Percentiles rank a stretch among this genome's conserved stretches.
These are phyloP conservation scores for Syndactyla subalaris DNA, from an alignment of 2,797 vertebrate species.

Conservation along the genomic window DNA sequence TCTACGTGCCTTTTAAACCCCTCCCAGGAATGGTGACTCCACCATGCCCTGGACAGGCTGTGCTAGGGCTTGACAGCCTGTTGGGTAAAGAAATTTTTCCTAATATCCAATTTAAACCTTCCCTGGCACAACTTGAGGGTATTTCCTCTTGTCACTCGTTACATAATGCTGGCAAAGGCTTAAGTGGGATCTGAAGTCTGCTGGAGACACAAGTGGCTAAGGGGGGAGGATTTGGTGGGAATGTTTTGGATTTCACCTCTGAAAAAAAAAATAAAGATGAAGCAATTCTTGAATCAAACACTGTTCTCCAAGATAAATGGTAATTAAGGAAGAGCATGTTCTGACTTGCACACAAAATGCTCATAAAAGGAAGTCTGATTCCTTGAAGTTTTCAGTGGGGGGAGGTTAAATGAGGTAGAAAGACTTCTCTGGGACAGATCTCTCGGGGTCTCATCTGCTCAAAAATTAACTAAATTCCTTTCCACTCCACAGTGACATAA, in stretches of 20 bases:
- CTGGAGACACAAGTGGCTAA: background rate
- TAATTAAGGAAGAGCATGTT: constrained; percentile 40
- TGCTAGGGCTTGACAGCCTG: background rate
- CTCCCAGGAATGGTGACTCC: background rate
- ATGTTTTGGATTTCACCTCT: constrained; percentile 10
- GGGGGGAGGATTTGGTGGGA: background rate
- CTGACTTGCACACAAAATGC: constrained; percentile 37
- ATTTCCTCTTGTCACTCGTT: background rate
- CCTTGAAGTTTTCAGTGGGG: constrained; percentile 20
- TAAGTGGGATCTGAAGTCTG: background rate
- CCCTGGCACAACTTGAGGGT: background rate
- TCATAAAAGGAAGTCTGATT: constrained; percentile 47
- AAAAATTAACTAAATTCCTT: constrained; percentile 51
- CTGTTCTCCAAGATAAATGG: constrained; percentile 13
- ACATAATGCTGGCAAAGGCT: background rate
- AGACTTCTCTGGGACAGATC: constrained; percentile 12
- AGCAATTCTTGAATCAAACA: constrained; percentile 10
- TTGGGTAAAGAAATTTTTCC: background rate
- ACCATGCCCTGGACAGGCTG: background rate
- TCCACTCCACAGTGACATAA: constrained; percentile 79
- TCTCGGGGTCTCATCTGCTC: background rate
- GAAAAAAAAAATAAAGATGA: background rate
- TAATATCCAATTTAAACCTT: background rate
- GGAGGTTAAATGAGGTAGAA: constrained; percentile 32
- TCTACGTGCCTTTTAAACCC: background rate